Percentiles rank a stretch among this genome's conserved stretches.
Evolutionary conservation across 1,140 invertebrate species (phyloP).

Genomic region (Choristoneura fumiferana): DNA sequence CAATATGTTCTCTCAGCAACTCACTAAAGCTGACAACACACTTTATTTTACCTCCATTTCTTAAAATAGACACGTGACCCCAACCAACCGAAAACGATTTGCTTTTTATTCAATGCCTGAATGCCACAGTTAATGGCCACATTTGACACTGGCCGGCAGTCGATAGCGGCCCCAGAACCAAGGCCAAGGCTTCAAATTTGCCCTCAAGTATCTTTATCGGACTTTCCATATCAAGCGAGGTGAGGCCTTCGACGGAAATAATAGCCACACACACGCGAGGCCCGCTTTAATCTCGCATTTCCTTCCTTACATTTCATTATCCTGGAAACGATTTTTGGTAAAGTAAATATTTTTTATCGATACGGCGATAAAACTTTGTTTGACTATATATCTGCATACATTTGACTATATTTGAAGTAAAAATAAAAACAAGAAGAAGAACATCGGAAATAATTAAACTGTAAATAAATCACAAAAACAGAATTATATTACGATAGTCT

Average conservation of each 20-base stretch:
- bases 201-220: conserved; percentile 48
- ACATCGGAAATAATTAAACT: no score
- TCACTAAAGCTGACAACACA: no score
- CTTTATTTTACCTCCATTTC: no score
- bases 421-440: no score
- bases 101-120: neutral
- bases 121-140: conserved; percentile 13
- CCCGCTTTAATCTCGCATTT: conserved; percentile 38
- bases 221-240: conserved; percentile 57
- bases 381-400: no score
- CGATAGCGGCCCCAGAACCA: conserved; percentile 33
- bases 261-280: conserved; percentile 58
- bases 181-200: conserved; percentile 50
- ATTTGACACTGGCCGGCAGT: conserved; percentile 32
- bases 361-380: no score
- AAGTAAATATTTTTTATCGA: neutral
- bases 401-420: no score
- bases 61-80: neutral
- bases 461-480: no score
- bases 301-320: conserved; percentile 16
- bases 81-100: neutral
- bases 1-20: no score
- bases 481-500: no score
- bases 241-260: conserved; percentile 55
- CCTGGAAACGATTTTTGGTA: conserved; percentile 11